A percentile compares a stretch with the other conserved stretches of the same genome.
These are phyloP conservation scores for Athripsodes cinereus DNA, from an alignment of 2,888 invertebrate genomes.

Conservation along the genomic window DNA sequence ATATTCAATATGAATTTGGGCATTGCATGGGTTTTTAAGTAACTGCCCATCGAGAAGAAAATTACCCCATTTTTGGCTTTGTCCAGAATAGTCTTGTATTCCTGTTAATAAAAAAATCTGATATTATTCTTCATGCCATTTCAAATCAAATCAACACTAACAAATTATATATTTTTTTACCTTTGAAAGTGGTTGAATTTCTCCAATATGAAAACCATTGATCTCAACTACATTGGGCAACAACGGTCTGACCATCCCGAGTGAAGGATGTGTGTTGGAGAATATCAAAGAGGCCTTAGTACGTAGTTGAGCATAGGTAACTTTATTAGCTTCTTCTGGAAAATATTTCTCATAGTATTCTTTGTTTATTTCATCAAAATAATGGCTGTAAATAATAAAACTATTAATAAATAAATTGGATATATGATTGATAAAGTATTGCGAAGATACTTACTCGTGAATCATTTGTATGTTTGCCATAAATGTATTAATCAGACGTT, in stretches of 20 bases:
- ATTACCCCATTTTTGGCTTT: conserved; percentile 41
- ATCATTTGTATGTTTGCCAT: conserved; percentile 10
- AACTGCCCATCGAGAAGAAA: conserved; percentile 48
- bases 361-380: neutral
- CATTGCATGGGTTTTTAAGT: conserved; percentile 37
- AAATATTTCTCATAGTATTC: conserved; percentile 14
- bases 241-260: conserved; percentile 17
- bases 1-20: conserved; percentile 34
- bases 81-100: conserved; percentile 39
- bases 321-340: conserved; percentile 14
- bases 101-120: conserved; percentile 31
- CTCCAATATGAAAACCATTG: conserved; percentile 1
- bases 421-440: neutral
- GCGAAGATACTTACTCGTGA: neutral
- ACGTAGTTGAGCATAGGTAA: conserved; percentile 13
- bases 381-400: neutral
- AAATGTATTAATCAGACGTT: conserved; percentile 14
- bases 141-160: neutral
- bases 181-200: neutral
- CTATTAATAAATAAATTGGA: too few species aligned
- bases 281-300: conserved; percentile 19
- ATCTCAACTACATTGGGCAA: neutral
- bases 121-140: neutral
- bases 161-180: neutral
- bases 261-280: conserved; percentile 22